Conservation (phyloP, 2,888 invertebrate genomes). For the Diadegma fenestrale region DNA sequence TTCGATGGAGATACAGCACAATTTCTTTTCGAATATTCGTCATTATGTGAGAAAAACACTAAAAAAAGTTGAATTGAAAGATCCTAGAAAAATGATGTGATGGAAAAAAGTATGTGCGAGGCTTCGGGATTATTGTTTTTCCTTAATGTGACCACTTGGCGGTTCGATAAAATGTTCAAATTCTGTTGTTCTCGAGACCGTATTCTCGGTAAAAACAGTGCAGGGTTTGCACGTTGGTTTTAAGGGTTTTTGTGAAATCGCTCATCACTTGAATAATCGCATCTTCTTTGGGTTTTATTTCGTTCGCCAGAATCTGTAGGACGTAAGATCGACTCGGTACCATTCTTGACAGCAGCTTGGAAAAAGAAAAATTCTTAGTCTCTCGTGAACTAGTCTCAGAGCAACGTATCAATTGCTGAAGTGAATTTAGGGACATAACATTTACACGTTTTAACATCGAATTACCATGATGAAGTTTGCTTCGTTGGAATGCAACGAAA, state of each 20-base stretch:
- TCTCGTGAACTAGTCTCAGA: neutral
- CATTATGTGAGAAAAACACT: neutral
- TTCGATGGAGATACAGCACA: neutral
- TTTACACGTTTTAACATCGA: no score
- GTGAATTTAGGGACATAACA: no score
- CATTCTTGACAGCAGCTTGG: constrained; percentile 88
- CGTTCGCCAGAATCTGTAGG: constrained; percentile 85
- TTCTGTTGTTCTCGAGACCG: constrained; percentile 81
- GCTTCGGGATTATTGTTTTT: neutral
- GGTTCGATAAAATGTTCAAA: constrained; percentile 15
- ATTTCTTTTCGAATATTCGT: neutral
- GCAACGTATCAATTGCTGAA: no score
- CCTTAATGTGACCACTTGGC: neutral
- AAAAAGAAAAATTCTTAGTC: neutral
- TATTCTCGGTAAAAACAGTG: constrained; percentile 87
- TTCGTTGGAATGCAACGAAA: no score
- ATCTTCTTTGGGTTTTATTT: constrained; percentile 80
- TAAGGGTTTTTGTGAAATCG: constrained; percentile 86
- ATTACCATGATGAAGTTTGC: no score
- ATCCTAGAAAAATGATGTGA: neutral
- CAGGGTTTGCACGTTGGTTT: constrained; percentile 87
- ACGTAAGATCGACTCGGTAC: constrained; percentile 88
- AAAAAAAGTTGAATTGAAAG: neutral
- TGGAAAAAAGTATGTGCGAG: constrained; percentile 2
- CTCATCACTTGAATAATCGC: constrained; percentile 83